Base-by-base conservation (phyloP, 2,888 invertebrate genomes). In the Geotrupes spiniger region DNA sequence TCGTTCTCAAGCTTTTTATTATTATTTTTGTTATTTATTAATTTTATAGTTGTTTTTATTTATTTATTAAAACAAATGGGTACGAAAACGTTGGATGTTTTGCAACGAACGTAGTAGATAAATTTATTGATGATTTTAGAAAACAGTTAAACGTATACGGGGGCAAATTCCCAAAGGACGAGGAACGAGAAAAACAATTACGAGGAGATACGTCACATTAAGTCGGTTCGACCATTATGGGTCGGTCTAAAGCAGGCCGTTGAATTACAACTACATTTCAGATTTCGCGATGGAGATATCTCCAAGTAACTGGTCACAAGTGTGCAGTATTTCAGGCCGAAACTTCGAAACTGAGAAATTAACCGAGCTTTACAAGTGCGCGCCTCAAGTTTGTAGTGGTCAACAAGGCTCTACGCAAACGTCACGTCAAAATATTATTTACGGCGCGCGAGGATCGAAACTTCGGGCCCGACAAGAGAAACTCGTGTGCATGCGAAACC, bases 291-390 rank as follows among this genome's bases (percentile, higher is more conserved):
- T 43, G 52, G 37, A 46, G 49, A 51, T 50, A 48, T 51, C 48
- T 47, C 43, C 41, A 29, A n/a, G 37, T 50, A 56, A 49, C 49
- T 49, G 50, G 56, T 53, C 56, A 47, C 51, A 46, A 46, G 56
- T 51, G 56, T 49, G 56, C 52, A 48, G 42, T 56, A 56, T 48
- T 48, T 53, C 52, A 52, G 27, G 16, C 37, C 37, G 40, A 56
- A 21, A 56, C 51, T 56, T 53, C 41, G 43, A 31, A 53, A 56
- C 51, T 53, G 43, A 52, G 56, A 56, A 53, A 53, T 56, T 56
- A 56, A 53, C 49, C 46, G 47, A 49, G 47, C 38, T 48, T 45
- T 42, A 47, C 43, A 44, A 49, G 40, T 31, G 40, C 47, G 31
- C 9, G 16, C 28, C 21, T 36, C 11, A 38, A 39, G 39, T 45